Percentiles rank a stretch among this genome's conserved stretches.
phyloP scores from a whole-genome alignment of 2,797 vertebrate species.

The Petrocephalus sullivani region DNA sequence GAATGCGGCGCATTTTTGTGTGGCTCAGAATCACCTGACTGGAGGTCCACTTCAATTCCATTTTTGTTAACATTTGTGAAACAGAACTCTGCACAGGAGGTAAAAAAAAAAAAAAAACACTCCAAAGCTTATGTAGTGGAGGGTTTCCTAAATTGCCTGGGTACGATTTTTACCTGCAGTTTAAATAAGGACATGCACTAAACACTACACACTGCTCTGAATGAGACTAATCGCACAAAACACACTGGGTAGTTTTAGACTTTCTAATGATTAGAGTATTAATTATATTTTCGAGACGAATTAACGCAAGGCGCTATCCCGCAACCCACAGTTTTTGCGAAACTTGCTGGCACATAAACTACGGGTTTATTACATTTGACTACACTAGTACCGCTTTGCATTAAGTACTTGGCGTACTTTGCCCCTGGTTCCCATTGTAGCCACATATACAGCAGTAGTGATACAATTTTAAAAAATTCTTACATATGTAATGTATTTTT shows the following conservation, averaged over 20 bases:
- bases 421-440: background rate
- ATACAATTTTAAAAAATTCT: background rate
- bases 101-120: background rate
- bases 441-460: background rate
- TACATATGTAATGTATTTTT: background rate
- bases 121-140: background rate
- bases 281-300: background rate
- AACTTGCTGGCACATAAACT: background rate
- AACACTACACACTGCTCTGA: background rate
- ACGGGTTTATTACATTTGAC: background rate
- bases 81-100: background rate
- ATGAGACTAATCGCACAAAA: background rate
- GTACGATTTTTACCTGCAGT: background rate
- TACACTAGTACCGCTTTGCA: slow-evolving; percentile 39
- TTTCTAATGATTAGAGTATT: background rate
- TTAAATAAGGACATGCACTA: background rate
- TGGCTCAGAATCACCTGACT: background rate
- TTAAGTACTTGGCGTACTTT: slow-evolving; percentile 41
- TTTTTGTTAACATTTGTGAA: background rate
- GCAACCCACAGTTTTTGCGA: background rate
- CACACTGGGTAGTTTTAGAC: background rate
- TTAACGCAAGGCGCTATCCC: background rate
- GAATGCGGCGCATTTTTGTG: background rate
- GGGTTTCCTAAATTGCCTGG: background rate
- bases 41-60: background rate